Conservation (phyloP, 2,888 invertebrate species). For the Drosophila peninsularis region DNA sequence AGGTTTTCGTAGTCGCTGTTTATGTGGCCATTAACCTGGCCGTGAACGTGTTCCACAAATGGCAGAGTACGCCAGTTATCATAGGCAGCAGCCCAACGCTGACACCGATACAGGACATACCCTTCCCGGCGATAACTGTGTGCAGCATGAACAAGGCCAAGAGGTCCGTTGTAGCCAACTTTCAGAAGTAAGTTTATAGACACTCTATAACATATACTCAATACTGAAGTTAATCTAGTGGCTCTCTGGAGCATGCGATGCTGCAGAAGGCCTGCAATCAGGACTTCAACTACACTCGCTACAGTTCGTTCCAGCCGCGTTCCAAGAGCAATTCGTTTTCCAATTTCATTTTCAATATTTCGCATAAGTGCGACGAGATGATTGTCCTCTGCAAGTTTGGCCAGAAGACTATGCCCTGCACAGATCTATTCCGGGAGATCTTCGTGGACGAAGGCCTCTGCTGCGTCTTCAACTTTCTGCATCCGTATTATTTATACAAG, state of each 20-base stretch:
- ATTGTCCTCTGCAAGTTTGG: constrained; percentile 89
- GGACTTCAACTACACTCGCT: constrained; percentile 58
- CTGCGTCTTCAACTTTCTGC: constrained; percentile 92
- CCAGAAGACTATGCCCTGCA: constrained; percentile 86
- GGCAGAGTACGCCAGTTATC: constrained; percentile 90
- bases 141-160: constrained; percentile 93
- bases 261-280: constrained; percentile 71
- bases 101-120: constrained; percentile 88
- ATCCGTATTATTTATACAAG: constrained; percentile 88
- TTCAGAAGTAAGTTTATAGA: no score
- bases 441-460: constrained; percentile 93
- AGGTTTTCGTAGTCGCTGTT: constrained; percentile 88
- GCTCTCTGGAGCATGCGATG: constrained; percentile 86
- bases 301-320: constrained; percentile 29
- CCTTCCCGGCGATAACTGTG: constrained; percentile 93
- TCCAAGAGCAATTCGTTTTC: constrained; percentile 55
- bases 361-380: constrained; percentile 90
- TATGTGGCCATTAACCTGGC: constrained; percentile 85
- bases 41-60: constrained; percentile 89
- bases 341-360: constrained; percentile 81
- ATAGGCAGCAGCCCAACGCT: constrained; percentile 90
- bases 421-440: constrained; percentile 89
- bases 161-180: constrained; percentile 83
- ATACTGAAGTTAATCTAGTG: constrained; percentile 66
- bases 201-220: no score